phyloP scores from a whole-genome alignment of 2,113 vertebrate genomes.

The Dermatemys mawii region DNA sequence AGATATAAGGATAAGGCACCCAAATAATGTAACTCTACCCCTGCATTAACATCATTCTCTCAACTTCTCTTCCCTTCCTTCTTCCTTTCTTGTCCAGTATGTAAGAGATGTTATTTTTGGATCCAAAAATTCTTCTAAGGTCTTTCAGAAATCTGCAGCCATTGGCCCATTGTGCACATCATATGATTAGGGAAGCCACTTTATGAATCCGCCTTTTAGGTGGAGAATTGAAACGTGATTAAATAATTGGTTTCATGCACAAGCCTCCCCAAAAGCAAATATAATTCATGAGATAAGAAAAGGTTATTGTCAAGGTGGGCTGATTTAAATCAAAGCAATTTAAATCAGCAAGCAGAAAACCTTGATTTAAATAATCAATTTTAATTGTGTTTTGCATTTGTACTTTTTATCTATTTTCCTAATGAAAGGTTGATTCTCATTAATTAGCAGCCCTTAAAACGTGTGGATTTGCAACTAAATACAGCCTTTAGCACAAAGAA shows the following conservation, averaged over 20 bases:
- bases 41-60: accelerated
- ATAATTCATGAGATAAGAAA: accelerated
- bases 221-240: neutral
- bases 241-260: neutral
- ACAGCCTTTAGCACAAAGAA: too few relatives aligned
- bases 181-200: neutral
- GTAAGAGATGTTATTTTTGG: neutral
- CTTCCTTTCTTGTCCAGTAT: neutral
- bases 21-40: neutral
- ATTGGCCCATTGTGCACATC: neutral
- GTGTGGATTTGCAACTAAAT: neutral
- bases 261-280: neutral
- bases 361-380: neutral
- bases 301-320: neutral
- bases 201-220: neutral
- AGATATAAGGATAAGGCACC: neutral
- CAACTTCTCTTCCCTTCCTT: neutral
- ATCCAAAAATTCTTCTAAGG: neutral
- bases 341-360: accelerated
- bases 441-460: neutral
- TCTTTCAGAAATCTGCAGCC: neutral
- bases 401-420: neutral
- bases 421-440: neutral
- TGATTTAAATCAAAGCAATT: neutral
- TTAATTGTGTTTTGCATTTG: neutral